Conservation (phyloP, 2,888 invertebrate genomes). For the Philhelius pedissequus region DNA sequence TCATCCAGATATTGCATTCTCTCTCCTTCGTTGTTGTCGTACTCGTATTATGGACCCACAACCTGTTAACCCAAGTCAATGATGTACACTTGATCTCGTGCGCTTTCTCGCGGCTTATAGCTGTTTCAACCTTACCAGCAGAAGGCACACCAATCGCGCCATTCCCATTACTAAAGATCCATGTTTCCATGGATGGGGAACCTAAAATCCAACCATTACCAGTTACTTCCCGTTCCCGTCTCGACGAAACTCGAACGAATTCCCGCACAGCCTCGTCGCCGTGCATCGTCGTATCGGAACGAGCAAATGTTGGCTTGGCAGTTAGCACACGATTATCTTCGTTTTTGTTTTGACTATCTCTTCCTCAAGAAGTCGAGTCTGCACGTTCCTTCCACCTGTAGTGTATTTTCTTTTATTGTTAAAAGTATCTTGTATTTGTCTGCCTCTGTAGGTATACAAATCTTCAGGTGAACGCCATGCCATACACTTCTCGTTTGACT, state of each 20-base stretch:
- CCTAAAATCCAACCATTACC: background rate
- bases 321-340: constrained; percentile 68
- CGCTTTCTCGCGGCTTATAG: constrained; percentile 38
- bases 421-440: constrained; percentile 47
- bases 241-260: background rate
- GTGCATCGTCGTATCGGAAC: too few relatives aligned
- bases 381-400: constrained; percentile 10
- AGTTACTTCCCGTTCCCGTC: background rate
- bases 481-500: constrained; percentile 66
- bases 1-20: constrained; percentile 64
- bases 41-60: constrained; percentile 30
- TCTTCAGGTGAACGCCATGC: constrained; percentile 57
- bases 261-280: background rate
- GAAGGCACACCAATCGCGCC: constrained; percentile 2
- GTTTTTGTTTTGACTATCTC: constrained; percentile 66
- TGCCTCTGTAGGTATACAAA: constrained; percentile 26
- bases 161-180: background rate
- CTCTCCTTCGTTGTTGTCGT: background rate
- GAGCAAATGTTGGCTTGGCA: constrained; percentile 65
- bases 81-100: constrained; percentile 62
- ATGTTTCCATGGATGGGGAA: constrained; percentile 1
- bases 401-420: background rate
- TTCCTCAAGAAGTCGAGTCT: constrained; percentile 36
- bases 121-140: background rate
- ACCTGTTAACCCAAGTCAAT: constrained; percentile 62